These are phyloP conservation scores for Thrips palmi DNA, from an alignment of 1,140 invertebrate species.

Conservation along the genomic window DNA sequence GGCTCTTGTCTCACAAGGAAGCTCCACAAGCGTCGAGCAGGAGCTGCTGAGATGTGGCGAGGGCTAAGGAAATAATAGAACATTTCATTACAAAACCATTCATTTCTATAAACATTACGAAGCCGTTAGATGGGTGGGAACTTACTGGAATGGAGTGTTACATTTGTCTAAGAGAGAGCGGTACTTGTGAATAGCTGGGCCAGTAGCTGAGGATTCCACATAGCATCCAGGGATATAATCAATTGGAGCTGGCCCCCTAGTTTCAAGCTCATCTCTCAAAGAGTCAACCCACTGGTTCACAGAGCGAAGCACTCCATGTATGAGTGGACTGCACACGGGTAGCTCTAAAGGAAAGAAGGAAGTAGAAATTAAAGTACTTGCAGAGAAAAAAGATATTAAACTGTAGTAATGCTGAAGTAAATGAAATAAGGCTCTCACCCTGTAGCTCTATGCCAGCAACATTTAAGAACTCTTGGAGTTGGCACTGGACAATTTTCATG, in stretches of 20 bases:
- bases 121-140: conserved; percentile 12
- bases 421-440: conserved; percentile 32
- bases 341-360: conserved; percentile 43
- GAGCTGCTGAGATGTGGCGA: conserved; percentile 52
- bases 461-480: conserved; percentile 60
- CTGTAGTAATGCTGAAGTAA: background rate
- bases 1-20: conserved; percentile 82
- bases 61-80: conserved; percentile 26
- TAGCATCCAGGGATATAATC: conserved; percentile 74
- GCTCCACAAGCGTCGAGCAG: conserved; percentile 79
- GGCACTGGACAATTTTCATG: conserved; percentile 61
- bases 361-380: background rate
- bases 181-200: conserved; percentile 84
- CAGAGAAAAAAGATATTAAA: background rate
- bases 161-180: conserved; percentile 73
- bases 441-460: conserved; percentile 79
- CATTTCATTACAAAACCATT: conserved; percentile 2
- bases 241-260: conserved; percentile 46
- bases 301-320: conserved; percentile 72
- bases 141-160: conserved; percentile 87
- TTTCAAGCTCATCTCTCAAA: conserved; percentile 56
- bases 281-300: conserved; percentile 77
- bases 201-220: conserved; percentile 46
- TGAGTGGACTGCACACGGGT: conserved; percentile 81
- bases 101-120: background rate